These are phyloP conservation scores for Machimus rusticus DNA, from an alignment of 2,888 invertebrate species.

Conservation along the genomic window DNA sequence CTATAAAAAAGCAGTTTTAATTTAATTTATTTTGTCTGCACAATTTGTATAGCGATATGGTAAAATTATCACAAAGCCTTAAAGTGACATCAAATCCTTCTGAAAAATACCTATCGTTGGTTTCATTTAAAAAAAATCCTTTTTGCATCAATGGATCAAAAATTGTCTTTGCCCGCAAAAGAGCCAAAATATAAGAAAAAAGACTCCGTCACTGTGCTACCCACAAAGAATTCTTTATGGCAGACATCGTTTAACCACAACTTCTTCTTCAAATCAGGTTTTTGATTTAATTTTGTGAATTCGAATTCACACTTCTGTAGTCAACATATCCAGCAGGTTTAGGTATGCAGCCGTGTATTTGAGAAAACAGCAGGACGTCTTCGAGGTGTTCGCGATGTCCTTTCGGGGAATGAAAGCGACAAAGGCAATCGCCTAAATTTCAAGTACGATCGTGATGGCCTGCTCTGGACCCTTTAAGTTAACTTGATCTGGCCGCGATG, in stretches of 20 bases:
- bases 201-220: neutral
- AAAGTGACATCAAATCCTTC: neutral
- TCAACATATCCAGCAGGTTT: conserved; percentile 26
- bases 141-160: neutral
- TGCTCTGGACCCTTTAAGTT: neutral
- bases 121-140: neutral
- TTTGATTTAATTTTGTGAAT: conserved; percentile 34
- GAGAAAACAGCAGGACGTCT: conserved; percentile 26
- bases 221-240: conserved; percentile 21
- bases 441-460: neutral
- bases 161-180: neutral
- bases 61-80: neutral
- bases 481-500: neutral
- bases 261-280: conserved; percentile 25
- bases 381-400: conserved; percentile 28
- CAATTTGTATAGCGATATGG: neutral
- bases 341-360: conserved; percentile 9
- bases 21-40: neutral
- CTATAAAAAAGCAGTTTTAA: neutral
- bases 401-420: conserved; percentile 5
- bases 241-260: conserved; percentile 12
- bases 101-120: neutral
- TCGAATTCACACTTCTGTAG: conserved; percentile 36
- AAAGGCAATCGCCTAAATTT: neutral
- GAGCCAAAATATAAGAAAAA: neutral